Percentiles rank a stretch among this genome's conserved stretches.
phyloP scores from a whole-genome alignment of 2,888 invertebrate genomes.

The Erpobdella octoculata region DNA sequence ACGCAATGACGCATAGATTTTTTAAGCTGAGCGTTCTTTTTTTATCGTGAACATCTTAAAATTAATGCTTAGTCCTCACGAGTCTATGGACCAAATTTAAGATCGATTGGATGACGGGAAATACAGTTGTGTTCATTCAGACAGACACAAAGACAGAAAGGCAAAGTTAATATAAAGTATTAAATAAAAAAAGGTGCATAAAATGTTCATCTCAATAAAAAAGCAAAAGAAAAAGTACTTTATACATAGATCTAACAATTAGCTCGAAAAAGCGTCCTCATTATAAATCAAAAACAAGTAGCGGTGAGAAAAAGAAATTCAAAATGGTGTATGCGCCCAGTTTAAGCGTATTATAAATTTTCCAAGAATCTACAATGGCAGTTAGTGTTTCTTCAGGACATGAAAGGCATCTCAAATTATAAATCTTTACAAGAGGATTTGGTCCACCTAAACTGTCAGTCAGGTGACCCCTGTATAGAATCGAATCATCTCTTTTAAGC shows the following conservation, averaged over 20 bases:
- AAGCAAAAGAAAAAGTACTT: too few species aligned
- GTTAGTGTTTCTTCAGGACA: slow-evolving; percentile 57
- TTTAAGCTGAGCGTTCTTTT: too few species aligned
- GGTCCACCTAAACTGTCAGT: slow-evolving; percentile 59
- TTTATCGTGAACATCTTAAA: too few species aligned
- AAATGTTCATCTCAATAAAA: neutral
- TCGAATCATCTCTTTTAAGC: slow-evolving; percentile 65
- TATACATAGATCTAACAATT: too few species aligned
- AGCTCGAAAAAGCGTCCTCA: neutral
- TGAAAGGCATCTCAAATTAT: slow-evolving; percentile 66
- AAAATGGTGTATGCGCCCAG: slow-evolving; percentile 42
- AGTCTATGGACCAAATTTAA: too few species aligned
- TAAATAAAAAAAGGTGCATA: neutral
- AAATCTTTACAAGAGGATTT: slow-evolving; percentile 62
- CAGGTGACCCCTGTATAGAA: slow-evolving; percentile 66
- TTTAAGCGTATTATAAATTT: neutral
- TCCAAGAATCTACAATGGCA: too few species aligned
- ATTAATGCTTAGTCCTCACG: too few species aligned
- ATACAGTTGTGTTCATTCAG: too few species aligned
- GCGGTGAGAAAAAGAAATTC: slow-evolving; percentile 48
- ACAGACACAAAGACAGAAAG: too few species aligned
- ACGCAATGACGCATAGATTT: too few species aligned
- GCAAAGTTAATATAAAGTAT: too few species aligned
- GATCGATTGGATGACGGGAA: too few species aligned
- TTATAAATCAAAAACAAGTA: slow-evolving; percentile 40